These are phyloP conservation scores for human (Homo sapiens) DNA, from an alignment of 2,113 vertebrate genomes.

Conservation along the genomic window GRCh38 chr4:100634001-100634500, in stretches of 20 bases:
- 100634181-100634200: background rate
- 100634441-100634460: background rate
- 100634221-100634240: background rate
- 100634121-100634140: background rate
- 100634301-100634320: background rate
- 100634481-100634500: background rate
- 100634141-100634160: background rate
- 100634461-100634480: background rate
- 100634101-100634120: background rate
- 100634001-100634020: background rate
- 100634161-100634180: background rate
- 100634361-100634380: background rate
- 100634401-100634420: background rate
- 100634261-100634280: background rate
- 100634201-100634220: background rate
- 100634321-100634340: background rate
- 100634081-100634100: background rate
- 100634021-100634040: background rate
- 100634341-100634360: background rate
- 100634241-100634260: background rate
- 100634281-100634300: background rate
- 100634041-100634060: background rate
- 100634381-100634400: background rate
- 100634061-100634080: background rate
- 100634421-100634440: background rate